Evolutionary conservation across 1,140 invertebrate species (phyloP).

Genomic region (Heliconius hermathena): DNA sequence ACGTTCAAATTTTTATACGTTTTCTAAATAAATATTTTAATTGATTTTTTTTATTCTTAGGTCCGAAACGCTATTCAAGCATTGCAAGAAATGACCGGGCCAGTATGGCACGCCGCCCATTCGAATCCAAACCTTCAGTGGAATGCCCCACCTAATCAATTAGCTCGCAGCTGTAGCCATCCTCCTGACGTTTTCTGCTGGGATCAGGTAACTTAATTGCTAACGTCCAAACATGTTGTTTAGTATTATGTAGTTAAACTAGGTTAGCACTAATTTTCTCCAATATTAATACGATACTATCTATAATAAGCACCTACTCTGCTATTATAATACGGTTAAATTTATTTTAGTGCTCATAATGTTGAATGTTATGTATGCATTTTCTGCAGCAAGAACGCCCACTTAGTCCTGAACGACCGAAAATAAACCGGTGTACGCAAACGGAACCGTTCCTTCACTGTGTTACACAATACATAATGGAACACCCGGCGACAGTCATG

Average conservation of each 20-base stretch:
- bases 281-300: background rate
- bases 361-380: constrained; percentile 21
- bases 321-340: constrained; percentile 17
- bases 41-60: constrained; percentile 69
- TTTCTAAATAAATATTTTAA: no score
- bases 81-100: constrained; percentile 89
- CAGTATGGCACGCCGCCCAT: constrained; percentile 84
- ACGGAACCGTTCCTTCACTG: constrained; percentile 78
- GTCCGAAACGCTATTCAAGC: constrained; percentile 91
- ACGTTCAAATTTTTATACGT: no score
- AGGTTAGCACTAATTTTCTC: constrained; percentile 1
- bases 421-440: constrained; percentile 72
- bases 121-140: constrained; percentile 87
- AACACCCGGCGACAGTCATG: constrained; percentile 81
- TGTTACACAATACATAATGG: constrained; percentile 79
- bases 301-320: background rate
- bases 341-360: constrained; percentile 30
- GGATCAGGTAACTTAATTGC: constrained; percentile 77
- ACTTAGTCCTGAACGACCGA: constrained; percentile 64
- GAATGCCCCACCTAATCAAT: constrained; percentile 77
- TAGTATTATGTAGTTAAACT: background rate
- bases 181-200: constrained; percentile 91
- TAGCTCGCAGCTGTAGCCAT: constrained; percentile 89
- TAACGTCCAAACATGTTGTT: background rate
- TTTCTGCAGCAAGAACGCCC: constrained; percentile 69